phyloP scores from a whole-genome alignment of 2,888 invertebrate species.

The Philopedon plagiatum region DNA sequence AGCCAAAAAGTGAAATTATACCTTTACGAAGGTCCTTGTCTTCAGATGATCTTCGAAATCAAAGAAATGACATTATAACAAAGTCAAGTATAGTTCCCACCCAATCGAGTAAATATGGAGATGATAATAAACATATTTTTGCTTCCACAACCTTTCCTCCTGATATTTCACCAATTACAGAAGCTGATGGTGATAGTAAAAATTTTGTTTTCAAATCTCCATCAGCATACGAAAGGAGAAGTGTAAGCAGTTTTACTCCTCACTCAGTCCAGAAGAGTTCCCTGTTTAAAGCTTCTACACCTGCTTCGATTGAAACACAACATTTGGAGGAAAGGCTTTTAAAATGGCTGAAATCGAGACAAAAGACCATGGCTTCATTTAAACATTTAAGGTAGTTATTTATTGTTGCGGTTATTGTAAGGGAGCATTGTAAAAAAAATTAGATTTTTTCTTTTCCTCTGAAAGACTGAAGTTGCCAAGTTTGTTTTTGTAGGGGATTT shows the following conservation, averaged over 20 bases:
- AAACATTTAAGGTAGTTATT: conserved; percentile 48
- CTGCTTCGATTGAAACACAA: conserved; percentile 10
- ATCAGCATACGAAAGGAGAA: conserved; percentile 53
- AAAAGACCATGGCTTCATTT: conserved; percentile 60
- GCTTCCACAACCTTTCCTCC: neutral
- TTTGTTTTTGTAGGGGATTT: too few species aligned
- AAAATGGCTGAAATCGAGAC: conserved; percentile 71
- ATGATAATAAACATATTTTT: neutral
- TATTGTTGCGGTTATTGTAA: neutral
- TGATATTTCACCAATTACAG: conserved; percentile 47
- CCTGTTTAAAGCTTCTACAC: conserved; percentile 31
- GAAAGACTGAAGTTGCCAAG: too few species aligned
- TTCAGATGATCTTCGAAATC: conserved; percentile 50
- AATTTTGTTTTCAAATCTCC: conserved; percentile 54
- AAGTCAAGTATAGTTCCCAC: neutral
- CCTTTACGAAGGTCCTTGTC: conserved; percentile 52
- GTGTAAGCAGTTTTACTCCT: conserved; percentile 40
- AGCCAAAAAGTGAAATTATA: conserved; percentile 14
- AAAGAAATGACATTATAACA: conserved; percentile 38
- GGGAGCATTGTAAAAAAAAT: too few species aligned
- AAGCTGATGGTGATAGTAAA: conserved; percentile 29
- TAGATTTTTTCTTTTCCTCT: too few species aligned
- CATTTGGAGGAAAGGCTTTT: conserved; percentile 63
- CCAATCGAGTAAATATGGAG: conserved; percentile 2
- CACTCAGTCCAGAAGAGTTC: conserved; percentile 59